These are phyloP conservation scores for Ennomos quercinarius DNA, from an alignment of 2,888 invertebrate genomes.

Conservation along the genomic window DNA sequence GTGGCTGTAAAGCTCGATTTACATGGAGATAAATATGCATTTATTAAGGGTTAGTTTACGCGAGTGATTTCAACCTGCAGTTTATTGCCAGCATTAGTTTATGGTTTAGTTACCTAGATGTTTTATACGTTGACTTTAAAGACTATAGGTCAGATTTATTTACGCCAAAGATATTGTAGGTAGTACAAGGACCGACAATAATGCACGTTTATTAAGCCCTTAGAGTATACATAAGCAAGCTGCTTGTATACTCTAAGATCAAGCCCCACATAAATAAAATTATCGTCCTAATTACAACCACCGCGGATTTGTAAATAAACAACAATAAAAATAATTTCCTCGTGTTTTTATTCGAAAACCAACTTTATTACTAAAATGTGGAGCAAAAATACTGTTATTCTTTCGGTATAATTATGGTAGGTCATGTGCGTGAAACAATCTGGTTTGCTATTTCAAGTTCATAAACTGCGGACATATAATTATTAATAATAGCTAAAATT, in stretches of 20 bases:
- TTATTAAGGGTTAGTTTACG: constrained; percentile 6
- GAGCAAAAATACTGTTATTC: constrained; percentile 6
- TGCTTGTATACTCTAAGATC: too few species aligned
- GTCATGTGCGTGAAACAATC: constrained; percentile 34
- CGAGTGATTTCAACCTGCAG: background rate
- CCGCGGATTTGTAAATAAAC: too few species aligned
- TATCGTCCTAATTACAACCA: too few species aligned
- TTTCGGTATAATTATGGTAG: constrained; percentile 8
- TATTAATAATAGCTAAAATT: constrained; percentile 27
- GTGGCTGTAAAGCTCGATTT: constrained; percentile 2
- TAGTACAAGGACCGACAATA: background rate
- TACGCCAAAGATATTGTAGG: too few species aligned
- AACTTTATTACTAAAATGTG: constrained; percentile 14
- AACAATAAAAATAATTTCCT: constrained; percentile 15
- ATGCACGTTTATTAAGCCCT: too few species aligned
- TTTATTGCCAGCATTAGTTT: constrained; percentile 4
- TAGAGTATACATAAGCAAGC: too few species aligned
- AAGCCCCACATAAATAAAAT: too few species aligned
- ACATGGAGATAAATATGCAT: constrained; percentile 1
- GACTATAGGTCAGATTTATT: background rate
- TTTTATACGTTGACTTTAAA: background rate
- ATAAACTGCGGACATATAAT: constrained; percentile 34
- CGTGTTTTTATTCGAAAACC: constrained; percentile 10
- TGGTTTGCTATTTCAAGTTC: constrained; percentile 38
- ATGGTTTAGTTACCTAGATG: background rate